Evolutionary conservation across 2,797 vertebrate species (phyloP), one percentile per base, ranked within the genome.

Genomic region (Neosilurus hyrtlii): DNA sequence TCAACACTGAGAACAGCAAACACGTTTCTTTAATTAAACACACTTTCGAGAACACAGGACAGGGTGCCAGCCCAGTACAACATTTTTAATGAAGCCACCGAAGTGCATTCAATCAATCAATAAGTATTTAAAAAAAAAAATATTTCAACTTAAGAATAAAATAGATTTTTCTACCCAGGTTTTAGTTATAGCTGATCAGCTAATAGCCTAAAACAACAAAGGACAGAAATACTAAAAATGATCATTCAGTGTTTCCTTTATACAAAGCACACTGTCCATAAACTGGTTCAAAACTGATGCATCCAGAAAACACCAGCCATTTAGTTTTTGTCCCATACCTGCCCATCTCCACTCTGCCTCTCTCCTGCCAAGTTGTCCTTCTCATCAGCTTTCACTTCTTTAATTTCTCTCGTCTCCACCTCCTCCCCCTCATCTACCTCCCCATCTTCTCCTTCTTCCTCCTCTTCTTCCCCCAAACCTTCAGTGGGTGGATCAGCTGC

Each of bases 311-410:
- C 54, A 74, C 9, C 1, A 37, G 14, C 22, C 5, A 75, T 37
- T 22, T 57, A 1, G 4, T 20, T 83, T 77, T 62, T 61, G 35
- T 16, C 4, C 37, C 93, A 91, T 93, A 98, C 98, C 96, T 99
- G 97, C 79, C 98, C 98, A 0, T 99, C 98, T 0, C 98, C 98
- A 22, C 97, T 99, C 82, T 99, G 98, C 70, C 98, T 92, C 90
- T 99, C 97, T 77, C 98, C 98, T 0, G 96, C 95, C 22, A 97
- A 92, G 26, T 96, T 92, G 68, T 90, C 94, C 86, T 96, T 98
- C 79, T 95, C 89, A 24, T 96, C 95, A 0, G 90, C 81, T 84
- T 97, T 98, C 86, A 93, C 94, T 73, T 94, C 93, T 79, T 92
- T 93, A 83, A 90, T 90, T 2, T 12, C 76, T 52, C 15, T 92